phyloP scores from a whole-genome alignment of 2,797 vertebrate species.

The Coregonus sp. region DNA sequence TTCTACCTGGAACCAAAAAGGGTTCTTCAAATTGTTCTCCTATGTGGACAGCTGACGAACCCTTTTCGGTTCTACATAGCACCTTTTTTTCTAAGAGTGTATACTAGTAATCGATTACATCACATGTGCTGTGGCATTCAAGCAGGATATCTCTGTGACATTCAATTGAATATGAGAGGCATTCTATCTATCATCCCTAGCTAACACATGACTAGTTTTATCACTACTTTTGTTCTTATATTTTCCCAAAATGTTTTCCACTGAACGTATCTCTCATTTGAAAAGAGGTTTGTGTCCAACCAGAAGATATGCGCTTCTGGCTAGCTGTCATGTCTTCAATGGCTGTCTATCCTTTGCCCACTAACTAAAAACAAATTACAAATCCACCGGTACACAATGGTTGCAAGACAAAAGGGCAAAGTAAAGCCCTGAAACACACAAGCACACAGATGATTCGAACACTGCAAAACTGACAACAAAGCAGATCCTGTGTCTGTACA shows the following conservation, averaged over 20 bases:
- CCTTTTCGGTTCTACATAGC: no score
- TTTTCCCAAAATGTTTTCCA: constrained; percentile 4
- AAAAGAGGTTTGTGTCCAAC: constrained; percentile 18
- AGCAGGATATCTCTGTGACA: background rate
- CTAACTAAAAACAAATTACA: constrained; percentile 64
- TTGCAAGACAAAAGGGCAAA: constrained; percentile 57
- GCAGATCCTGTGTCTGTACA: constrained; percentile 73
- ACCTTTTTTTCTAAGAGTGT: background rate
- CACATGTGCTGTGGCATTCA: background rate
- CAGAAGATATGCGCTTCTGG: constrained; percentile 39
- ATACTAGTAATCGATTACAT: background rate
- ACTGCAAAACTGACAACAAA: constrained; percentile 59
- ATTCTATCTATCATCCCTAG: background rate
- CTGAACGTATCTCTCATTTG: constrained; percentile 3
- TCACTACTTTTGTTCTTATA: background rate
- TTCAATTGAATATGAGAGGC: background rate
- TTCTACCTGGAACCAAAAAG: no score
- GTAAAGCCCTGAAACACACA: constrained; percentile 62
- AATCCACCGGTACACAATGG: constrained; percentile 64
- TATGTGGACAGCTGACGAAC: no score
- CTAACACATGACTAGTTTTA: background rate
- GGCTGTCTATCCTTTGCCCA: constrained; percentile 65
- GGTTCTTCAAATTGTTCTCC: no score
- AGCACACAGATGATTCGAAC: constrained; percentile 67
- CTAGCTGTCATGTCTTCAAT: constrained; percentile 58